phyloP scores from a whole-genome alignment of 92 coral and sea anemone species.

The Meandrina meandrites region DNA sequence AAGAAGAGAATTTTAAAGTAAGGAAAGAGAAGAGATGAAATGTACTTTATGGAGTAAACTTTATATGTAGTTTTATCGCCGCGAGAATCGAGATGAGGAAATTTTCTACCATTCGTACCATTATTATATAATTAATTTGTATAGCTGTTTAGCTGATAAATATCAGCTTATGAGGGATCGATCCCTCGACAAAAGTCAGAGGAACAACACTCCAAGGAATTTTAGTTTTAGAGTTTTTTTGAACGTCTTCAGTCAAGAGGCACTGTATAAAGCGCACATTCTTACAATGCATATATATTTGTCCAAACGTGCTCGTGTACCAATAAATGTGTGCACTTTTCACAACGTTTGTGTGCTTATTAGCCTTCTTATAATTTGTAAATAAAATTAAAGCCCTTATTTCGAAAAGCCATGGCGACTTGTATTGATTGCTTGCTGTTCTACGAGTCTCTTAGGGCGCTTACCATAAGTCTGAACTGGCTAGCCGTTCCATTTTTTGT shows the following conservation, averaged over 20 bases:
- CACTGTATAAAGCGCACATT: constrained; percentile 97
- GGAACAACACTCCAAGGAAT: constrained; percentile 71
- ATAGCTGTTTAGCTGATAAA: constrained; percentile 72
- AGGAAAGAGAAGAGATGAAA: constrained; percentile 62
- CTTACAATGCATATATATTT: constrained; percentile 89
- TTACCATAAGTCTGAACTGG: no score
- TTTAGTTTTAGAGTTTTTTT: constrained; percentile 96
- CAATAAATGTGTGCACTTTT: constrained; percentile 94
- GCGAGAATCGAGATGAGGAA: constrained; percentile 84
- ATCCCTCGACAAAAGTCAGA: constrained; percentile 55
- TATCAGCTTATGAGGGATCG: constrained; percentile 44
- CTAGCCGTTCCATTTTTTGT: no score
- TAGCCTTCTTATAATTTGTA: constrained; percentile 49
- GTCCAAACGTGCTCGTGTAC: constrained; percentile 87
- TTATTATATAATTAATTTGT: constrained; percentile 93
- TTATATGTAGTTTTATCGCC: constrained; percentile 97
- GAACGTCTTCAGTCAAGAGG: constrained; percentile 87
- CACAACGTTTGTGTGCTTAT: constrained; percentile 63
- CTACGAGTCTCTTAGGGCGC: no score
- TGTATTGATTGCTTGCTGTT: constrained; percentile 6
- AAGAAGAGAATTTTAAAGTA: constrained; percentile 70
- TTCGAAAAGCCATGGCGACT: constrained; percentile 27
- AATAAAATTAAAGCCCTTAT: constrained; percentile 51
- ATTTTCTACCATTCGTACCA: constrained; percentile 96
- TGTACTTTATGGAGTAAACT: constrained; percentile 87